phyloP scores from a whole-genome alignment of 2,888 invertebrate species.

The Pristionchus entomophagus region DNA sequence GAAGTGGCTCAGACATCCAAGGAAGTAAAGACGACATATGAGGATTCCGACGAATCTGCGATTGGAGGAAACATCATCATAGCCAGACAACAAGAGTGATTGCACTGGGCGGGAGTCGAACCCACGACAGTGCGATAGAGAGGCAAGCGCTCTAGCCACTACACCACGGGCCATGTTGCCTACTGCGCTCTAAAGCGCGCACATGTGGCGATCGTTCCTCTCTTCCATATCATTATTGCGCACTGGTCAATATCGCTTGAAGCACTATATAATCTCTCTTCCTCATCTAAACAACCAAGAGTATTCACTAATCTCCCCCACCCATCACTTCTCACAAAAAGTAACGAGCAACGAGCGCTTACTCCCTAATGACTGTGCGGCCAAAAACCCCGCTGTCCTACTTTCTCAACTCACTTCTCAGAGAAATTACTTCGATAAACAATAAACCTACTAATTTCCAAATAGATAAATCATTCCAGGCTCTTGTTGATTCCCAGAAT shows the following conservation, averaged over 20 bases:
- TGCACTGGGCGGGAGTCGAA: conserved; percentile 2
- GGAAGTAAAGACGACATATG: conserved; percentile 42
- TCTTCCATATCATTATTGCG: conserved; percentile 4
- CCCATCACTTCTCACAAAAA: conserved; percentile 23
- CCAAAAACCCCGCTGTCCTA: not conserved
- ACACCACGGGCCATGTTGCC: not conserved
- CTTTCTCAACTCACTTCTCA: not conserved
- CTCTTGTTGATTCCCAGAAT: no score
- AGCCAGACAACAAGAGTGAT: conserved; percentile 20
- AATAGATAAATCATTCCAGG: no score
- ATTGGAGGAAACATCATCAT: conserved; percentile 39
- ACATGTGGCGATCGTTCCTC: not conserved
- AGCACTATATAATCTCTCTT: not conserved
- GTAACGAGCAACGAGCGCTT: not conserved
- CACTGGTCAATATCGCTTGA: not conserved
- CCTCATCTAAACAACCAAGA: not conserved
- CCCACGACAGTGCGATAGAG: not conserved
- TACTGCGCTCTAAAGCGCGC: not conserved
- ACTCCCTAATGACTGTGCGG: not conserved
- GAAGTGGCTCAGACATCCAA: conserved; percentile 43
- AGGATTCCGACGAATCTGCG: conserved; percentile 45
- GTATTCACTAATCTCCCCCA: not conserved
- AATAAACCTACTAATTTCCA: no score
- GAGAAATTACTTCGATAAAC: no score
- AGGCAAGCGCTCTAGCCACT: conserved; percentile 22